Evolutionary conservation across 2,113 vertebrate genomes (phyloP), one percentile per base, ranked within the genome.

Genomic region (Oncorhynchus mykiss): DNA sequence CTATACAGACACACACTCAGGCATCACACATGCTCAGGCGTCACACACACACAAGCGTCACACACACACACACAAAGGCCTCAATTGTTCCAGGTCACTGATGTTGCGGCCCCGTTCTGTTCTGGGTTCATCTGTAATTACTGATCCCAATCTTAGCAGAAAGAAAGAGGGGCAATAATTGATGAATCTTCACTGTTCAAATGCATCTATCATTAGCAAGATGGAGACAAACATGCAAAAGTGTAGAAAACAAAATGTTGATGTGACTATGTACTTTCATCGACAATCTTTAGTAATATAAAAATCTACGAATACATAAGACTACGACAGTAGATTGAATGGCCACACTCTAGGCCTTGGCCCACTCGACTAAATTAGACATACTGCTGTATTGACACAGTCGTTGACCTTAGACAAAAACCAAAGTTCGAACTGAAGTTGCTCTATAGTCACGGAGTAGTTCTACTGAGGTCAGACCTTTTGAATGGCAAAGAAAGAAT

Each of bases 121-220:
- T 69, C 49, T 69, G 74, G 49, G 70, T 54, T 76, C 57, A 24
- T 5, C 34, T 76, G 29, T 24, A 67, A 80, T 77, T 81, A 78
- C 49, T 48, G 65, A 78, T 81, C 75, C 70, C 24, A 29, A 81
- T 34, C 73, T 69, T 51, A 49, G 67, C 45, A 70, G 49, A 29
- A 75, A 72, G 80, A 73, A 45, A 31, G 34, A 18, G 67, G 31
- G 57, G 59, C 13, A 71, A 71, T 77, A 78, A 83, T 72, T 64
- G 72, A 72, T 66, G 71, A 74, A 54, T 76, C 65, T 77, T 12
- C 4, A 16, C 51, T 54, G 51, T 54, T 71, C 29, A 70, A 73
- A 57, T 66, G 57, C 34, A 22, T 74, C 66, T 34, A 18, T 73
- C 45, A 29, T 25, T 51, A 62, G 45, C 27, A 20, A 20, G 18